Evolutionary conservation across 2,888 invertebrate species (phyloP).

Genomic region (Pantelozetes paolii): DNA sequence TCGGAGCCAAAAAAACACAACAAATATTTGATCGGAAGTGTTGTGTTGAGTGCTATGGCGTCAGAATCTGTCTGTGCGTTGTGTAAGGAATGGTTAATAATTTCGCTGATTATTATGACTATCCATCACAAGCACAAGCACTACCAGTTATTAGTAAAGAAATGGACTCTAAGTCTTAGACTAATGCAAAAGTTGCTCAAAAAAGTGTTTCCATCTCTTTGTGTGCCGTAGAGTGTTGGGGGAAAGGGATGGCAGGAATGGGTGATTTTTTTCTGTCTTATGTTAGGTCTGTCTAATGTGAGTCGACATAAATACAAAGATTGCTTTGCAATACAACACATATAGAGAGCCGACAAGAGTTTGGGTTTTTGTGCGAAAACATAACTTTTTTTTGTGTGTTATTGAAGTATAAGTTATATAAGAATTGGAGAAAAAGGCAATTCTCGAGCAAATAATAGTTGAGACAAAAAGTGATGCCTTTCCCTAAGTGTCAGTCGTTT

Average conservation of each 20-base stretch:
- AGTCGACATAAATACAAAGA: slow-evolving; percentile 1
- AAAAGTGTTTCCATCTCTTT: not conserved
- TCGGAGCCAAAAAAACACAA: not conserved
- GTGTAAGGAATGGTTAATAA: not conserved
- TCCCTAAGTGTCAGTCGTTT: slow-evolving; percentile 8
- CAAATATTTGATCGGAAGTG: not conserved
- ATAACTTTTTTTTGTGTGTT: not conserved
- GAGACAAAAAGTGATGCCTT: slow-evolving; percentile 21
- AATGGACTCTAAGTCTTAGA: slow-evolving; percentile 1
- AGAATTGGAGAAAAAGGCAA: not conserved
- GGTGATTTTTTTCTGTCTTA: not conserved
- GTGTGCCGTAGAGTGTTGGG: too few species aligned
- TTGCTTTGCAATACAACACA: not conserved
- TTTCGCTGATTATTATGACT: not conserved
- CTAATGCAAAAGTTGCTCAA: not conserved
- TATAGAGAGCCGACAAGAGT: not conserved
- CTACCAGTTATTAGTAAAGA: not conserved
- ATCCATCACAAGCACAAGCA: not conserved
- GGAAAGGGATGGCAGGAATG: not conserved
- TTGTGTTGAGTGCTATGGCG: not conserved
- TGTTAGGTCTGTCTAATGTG: slow-evolving; percentile 6
- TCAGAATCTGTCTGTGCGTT: not conserved
- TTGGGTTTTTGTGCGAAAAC: not conserved
- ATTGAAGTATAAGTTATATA: too few species aligned
- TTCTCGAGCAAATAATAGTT: slow-evolving; percentile 13